phyloP scores from a whole-genome alignment of 2,888 invertebrate species.

The Callimorpha dominula region DNA sequence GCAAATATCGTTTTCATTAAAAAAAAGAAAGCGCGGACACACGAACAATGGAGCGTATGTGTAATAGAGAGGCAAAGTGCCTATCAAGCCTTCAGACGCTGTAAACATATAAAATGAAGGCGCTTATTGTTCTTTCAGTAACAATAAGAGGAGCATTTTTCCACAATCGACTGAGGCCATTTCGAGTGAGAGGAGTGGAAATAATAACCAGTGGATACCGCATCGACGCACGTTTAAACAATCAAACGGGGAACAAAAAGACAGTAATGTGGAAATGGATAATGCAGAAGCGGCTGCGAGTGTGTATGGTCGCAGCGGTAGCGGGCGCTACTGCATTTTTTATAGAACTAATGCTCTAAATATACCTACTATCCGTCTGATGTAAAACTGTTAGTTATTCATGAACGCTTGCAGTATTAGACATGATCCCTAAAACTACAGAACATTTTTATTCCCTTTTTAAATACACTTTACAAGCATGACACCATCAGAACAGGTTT shows the following conservation, averaged over 20 bases:
- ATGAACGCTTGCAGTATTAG: not conserved
- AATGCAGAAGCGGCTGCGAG: constrained; percentile 66
- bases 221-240: constrained; percentile 86
- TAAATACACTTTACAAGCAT: too few relatives aligned
- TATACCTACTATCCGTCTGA: not conserved
- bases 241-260: constrained; percentile 85
- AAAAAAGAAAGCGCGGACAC: constrained; percentile 57
- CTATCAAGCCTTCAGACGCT: constrained; percentile 81
- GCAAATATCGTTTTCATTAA: constrained; percentile 57
- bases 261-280: constrained; percentile 85
- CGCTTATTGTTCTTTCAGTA: constrained; percentile 83
- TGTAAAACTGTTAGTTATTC: not conserved
- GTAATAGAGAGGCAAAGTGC: constrained; percentile 79
- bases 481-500: too few relatives aligned
- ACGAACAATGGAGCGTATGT: constrained; percentile 67
- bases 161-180: constrained; percentile 84
- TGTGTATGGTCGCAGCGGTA: constrained; percentile 47
- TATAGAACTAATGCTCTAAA: not conserved
- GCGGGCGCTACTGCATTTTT: constrained; percentile 6
- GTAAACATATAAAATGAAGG: constrained; percentile 85
- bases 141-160: constrained; percentile 85
- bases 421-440: not conserved
- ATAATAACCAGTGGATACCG: constrained; percentile 82
- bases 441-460: too few relatives aligned
- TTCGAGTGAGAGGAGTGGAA: constrained; percentile 82